A percentile compares a stretch with the other conserved stretches of the same genome.
phyloP scores from a whole-genome alignment of 2,888 invertebrate genomes.

The Strigamia crassipes region DNA sequence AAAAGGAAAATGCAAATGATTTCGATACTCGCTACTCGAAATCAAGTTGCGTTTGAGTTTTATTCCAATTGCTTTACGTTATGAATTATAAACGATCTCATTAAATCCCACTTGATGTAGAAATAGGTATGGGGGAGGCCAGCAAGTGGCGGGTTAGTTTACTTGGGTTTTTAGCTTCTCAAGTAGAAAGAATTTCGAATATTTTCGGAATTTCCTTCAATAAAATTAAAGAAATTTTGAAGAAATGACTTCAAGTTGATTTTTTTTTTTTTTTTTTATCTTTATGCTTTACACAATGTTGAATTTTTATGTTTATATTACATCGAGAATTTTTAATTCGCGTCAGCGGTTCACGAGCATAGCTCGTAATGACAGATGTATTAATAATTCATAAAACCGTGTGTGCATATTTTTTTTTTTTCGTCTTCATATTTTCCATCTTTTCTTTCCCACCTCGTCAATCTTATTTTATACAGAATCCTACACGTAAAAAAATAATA shows the following conservation, averaged over 20 bases:
- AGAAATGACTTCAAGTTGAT: not conserved
- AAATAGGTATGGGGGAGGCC: no score
- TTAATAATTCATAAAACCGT: slow-evolving; percentile 6
- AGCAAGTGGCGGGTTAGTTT: no score
- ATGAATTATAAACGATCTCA: not conserved
- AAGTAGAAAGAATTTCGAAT: no score
- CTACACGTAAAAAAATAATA: not conserved
- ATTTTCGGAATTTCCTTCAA: no score
- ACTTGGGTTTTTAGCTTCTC: no score
- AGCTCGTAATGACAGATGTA: not conserved
- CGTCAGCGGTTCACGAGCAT: slow-evolving; percentile 2
- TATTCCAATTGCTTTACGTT: not conserved
- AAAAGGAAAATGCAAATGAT: slow-evolving; percentile 11
- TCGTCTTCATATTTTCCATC: not conserved
- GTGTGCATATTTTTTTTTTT: not conserved
- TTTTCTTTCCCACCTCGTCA: not conserved
- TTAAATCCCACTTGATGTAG: not conserved
- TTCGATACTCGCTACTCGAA: not conserved
- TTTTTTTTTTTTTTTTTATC: no score
- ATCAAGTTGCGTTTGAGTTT: not conserved
- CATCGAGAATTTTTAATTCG: slow-evolving; percentile 8
- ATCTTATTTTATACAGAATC: not conserved
- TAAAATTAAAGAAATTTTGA: no score
- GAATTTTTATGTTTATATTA: not conserved
- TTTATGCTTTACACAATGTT: not conserved